A percentile compares a stretch with the other conserved stretches of the same genome.
Conservation (phyloP, 2,888 invertebrate species). For the Nasonia oneida region DNA sequence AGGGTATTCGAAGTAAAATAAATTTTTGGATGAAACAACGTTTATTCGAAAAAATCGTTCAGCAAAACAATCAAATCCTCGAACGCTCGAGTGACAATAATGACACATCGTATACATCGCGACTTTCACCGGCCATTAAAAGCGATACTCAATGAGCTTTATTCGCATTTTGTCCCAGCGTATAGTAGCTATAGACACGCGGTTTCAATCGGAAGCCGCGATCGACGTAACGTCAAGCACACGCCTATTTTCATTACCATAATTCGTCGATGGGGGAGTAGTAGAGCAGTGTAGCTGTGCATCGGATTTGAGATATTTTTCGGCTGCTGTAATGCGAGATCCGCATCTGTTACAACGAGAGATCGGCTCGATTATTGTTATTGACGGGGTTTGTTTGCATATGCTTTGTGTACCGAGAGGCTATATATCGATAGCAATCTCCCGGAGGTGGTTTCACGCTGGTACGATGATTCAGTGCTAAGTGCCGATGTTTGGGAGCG, state of each 20-base stretch:
- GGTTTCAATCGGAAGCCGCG: slow-evolving; percentile 19
- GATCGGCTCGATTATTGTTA: slow-evolving; percentile 32
- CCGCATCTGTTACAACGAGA: slow-evolving; percentile 1
- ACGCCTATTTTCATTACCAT: slow-evolving; percentile 47
- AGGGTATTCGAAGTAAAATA: no score
- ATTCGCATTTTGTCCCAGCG: slow-evolving; percentile 8
- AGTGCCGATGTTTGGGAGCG: slow-evolving; percentile 25
- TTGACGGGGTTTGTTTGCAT: slow-evolving; percentile 17
- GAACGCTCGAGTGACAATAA: not conserved
- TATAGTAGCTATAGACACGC: not conserved
- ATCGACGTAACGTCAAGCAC: slow-evolving; percentile 20
- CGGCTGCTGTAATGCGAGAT: slow-evolving; percentile 7
- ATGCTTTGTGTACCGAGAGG: not conserved
- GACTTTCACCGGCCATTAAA: slow-evolving; percentile 58
- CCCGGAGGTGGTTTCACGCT: not conserved
- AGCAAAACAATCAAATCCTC: not conserved
- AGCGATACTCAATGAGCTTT: slow-evolving; percentile 40
- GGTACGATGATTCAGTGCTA: slow-evolving; percentile 42
- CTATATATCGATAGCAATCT: slow-evolving; percentile 29
- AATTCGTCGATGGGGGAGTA: slow-evolving; percentile 24
- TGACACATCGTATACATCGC: not conserved
- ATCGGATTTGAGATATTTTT: not conserved
- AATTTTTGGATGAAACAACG: not conserved
- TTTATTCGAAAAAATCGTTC: not conserved
- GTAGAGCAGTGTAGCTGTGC: not conserved